Conservation (phyloP, 1,140 invertebrate species). For the Lucilia sericata region DNA sequence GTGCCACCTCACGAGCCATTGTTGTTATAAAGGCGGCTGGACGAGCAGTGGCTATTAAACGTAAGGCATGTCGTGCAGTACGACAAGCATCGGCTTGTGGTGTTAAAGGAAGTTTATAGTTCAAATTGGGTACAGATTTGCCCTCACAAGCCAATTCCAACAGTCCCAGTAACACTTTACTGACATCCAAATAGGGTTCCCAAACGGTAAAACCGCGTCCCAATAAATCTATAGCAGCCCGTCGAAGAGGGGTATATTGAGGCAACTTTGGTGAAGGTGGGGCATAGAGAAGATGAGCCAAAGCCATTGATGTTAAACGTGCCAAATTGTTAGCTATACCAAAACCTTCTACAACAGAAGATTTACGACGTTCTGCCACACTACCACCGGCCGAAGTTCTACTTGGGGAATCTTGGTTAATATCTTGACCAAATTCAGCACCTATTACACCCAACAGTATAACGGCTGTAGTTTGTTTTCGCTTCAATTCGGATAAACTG, state of each 20-base stretch:
- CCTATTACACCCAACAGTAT: slow-evolving; percentile 97
- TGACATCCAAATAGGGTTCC: slow-evolving; percentile 98
- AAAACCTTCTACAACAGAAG: slow-evolving; percentile 89
- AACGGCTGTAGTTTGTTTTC: slow-evolving; percentile 97
- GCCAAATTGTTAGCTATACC: slow-evolving; percentile 92
- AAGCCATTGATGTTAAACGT: slow-evolving; percentile 90
- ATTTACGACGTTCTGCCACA: slow-evolving; percentile 75
- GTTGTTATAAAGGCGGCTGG: slow-evolving; percentile 97
- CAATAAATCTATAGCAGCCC: slow-evolving; percentile 96
- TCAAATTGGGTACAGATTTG: slow-evolving; percentile 92
- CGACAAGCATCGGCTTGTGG: slow-evolving; percentile 96
- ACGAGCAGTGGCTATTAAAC: slow-evolving; percentile 93
- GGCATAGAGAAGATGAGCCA: slow-evolving; percentile 93
- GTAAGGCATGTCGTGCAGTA: slow-evolving; percentile 94
- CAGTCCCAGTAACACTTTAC: slow-evolving; percentile 87
- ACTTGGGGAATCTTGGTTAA: slow-evolving; percentile 74
- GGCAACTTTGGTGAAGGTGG: slow-evolving; percentile 85
- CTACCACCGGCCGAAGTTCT: slow-evolving; percentile 67
- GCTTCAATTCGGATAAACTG: slow-evolving; percentile 86
- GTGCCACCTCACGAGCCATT: slow-evolving; percentile 94
- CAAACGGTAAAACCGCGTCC: slow-evolving; percentile 98
- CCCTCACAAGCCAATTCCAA: slow-evolving; percentile 96
- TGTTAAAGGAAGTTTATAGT: slow-evolving; percentile 92
- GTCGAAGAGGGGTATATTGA: slow-evolving; percentile 87
- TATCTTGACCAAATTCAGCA: slow-evolving; percentile 96